Conservation (phyloP, 2,888 invertebrate species). For the Xylota sylvarum region DNA sequence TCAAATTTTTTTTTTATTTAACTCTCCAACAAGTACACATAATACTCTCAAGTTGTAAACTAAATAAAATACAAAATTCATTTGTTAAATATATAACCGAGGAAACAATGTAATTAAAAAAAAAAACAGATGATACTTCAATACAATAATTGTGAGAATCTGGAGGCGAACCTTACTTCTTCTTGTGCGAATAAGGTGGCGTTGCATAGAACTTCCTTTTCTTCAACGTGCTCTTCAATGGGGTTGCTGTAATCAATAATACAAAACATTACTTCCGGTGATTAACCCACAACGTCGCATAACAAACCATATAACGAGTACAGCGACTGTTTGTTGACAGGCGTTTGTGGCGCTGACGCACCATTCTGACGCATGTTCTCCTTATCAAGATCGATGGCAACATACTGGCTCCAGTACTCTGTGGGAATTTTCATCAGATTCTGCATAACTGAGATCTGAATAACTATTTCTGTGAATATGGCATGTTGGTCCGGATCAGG, state of each 20-base stretch:
- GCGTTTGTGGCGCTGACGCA: constrained; percentile 74
- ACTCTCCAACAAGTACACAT: constrained; percentile 9
- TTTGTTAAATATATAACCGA: constrained; percentile 29
- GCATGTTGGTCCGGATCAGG: constrained; percentile 89
- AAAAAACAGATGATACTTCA: constrained; percentile 58
- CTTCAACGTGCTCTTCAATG: constrained; percentile 83
- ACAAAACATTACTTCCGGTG: constrained; percentile 28
- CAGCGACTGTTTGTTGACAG: constrained; percentile 78
- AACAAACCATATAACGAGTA: constrained; percentile 82
- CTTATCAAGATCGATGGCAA: constrained; percentile 79
- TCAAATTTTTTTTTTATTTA: constrained; percentile 56
- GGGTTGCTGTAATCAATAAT: constrained; percentile 81
- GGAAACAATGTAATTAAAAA: constrained; percentile 42
- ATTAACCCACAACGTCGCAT: neutral
- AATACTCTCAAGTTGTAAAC: constrained; percentile 16
- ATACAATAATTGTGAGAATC: neutral
- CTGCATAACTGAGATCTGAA: constrained; percentile 91
- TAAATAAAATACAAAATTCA: constrained; percentile 58
- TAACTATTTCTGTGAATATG: constrained; percentile 91
- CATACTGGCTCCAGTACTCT: constrained; percentile 89
- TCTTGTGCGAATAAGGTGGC: constrained; percentile 81
- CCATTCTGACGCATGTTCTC: constrained; percentile 75
- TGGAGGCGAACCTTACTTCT: constrained; percentile 60
- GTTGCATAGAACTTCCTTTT: constrained; percentile 83
- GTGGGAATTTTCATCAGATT: constrained; percentile 89